phyloP scores from a whole-genome alignment of 2,888 invertebrate species.

The Eulithis testata region DNA sequence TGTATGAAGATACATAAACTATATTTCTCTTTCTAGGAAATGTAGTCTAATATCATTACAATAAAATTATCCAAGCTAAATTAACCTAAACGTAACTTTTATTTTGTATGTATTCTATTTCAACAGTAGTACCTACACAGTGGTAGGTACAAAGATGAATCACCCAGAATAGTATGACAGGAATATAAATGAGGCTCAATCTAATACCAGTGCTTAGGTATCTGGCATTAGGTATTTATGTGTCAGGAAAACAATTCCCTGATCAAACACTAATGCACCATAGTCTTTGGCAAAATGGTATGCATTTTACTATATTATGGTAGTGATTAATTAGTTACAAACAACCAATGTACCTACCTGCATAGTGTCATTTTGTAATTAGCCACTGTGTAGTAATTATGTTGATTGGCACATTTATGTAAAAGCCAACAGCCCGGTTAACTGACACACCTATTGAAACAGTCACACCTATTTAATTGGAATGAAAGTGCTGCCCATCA shows the following conservation, averaged over 20 bases:
- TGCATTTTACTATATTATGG: slow-evolving; percentile 1
- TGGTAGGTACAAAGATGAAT: slow-evolving; percentile 19
- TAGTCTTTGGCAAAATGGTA: too few species aligned
- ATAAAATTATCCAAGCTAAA: slow-evolving; percentile 5
- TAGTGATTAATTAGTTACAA: slow-evolving; percentile 19
- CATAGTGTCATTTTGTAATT: slow-evolving; percentile 21
- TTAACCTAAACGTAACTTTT: slow-evolving; percentile 5
- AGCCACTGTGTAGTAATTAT: slow-evolving; percentile 42
- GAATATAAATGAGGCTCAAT: slow-evolving; percentile 30
- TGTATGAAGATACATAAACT: not conserved
- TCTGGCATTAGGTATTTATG: not conserved
- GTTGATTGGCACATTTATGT: slow-evolving; percentile 46
- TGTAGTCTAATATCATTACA: not conserved
- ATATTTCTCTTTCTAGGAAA: too few species aligned
- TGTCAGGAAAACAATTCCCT: not conserved
- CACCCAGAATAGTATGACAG: slow-evolving; percentile 18
- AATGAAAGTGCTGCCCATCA: slow-evolving; percentile 47
- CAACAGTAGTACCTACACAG: slow-evolving; percentile 1
- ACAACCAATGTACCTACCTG: slow-evolving; percentile 18
- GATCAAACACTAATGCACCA: too few species aligned
- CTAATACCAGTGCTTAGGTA: slow-evolving; percentile 9
- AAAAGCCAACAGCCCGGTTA: slow-evolving; percentile 43
- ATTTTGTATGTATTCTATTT: slow-evolving; percentile 15
- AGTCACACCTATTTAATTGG: slow-evolving; percentile 48
- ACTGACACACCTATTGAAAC: slow-evolving; percentile 38